phyloP scores from a whole-genome alignment of 2,113 vertebrate genomes.

The Aepyceros melampus region DNA sequence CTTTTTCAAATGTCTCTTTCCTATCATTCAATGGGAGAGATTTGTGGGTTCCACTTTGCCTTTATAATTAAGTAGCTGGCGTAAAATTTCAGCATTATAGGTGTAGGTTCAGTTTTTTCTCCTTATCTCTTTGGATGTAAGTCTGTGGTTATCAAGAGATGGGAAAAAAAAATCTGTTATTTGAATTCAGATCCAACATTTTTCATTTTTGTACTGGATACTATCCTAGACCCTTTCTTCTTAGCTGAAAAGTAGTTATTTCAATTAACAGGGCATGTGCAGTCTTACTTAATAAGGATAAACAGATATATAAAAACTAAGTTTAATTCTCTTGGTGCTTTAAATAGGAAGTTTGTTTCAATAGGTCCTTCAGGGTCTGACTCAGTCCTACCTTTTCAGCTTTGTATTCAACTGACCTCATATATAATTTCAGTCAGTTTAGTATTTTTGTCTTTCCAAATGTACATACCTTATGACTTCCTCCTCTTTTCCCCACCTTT shows the following conservation, averaged over 20 bases:
- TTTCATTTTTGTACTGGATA: neutral
- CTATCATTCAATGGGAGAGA: neutral
- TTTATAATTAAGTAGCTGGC: neutral
- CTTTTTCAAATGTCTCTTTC: neutral
- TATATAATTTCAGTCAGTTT: neutral
- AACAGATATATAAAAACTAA: neutral
- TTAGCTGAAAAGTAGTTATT: neutral
- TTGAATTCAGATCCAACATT: neutral
- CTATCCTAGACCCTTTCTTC: neutral
- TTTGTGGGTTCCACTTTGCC: neutral
- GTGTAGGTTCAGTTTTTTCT: neutral
- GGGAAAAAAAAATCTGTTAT: neutral
- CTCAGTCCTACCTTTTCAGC: neutral
- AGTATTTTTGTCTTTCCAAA: conserved; percentile 32
- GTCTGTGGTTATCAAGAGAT: neutral
- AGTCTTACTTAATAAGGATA: neutral
- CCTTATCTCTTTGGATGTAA: neutral
- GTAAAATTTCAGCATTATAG: neutral
- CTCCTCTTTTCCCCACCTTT: neutral
- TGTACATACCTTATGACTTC: neutral
- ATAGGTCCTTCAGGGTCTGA: neutral
- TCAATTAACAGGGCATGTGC: neutral
- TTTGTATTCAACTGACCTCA: neutral
- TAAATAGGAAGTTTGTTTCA: conserved; percentile 34
- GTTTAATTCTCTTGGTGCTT: neutral